Evolutionary conservation across 2,113 vertebrate species (phyloP).

Genomic region (Spea bombifrons): DNA sequence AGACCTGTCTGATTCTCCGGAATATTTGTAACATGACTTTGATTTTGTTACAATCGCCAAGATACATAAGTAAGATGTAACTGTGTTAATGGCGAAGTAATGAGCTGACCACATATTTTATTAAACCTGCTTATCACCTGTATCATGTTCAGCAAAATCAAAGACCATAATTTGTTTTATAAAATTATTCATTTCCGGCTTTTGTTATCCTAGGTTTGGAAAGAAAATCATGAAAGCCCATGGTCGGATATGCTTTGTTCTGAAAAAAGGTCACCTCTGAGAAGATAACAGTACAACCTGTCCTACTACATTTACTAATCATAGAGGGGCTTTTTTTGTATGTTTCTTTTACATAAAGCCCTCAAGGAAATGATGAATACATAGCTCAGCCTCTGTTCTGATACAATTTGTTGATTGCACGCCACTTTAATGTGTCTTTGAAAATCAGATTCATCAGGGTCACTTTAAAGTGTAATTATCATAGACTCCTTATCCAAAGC

Average conservation of each 20-base stretch:
- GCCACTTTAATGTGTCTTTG: conserved; percentile 45
- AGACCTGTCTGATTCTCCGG: background rate
- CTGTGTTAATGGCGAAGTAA: background rate
- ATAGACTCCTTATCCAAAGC: conserved; percentile 35
- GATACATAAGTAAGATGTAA: background rate
- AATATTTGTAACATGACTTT: conserved; percentile 17
- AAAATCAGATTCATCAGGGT: conserved; percentile 41
- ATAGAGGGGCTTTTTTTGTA: conserved; percentile 23
- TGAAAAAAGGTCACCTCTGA: conserved; percentile 38
- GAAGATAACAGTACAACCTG: conserved; percentile 37
- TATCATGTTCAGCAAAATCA: conserved; percentile 30
- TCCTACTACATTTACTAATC: conserved; percentile 32
- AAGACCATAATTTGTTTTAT: conserved; percentile 25
- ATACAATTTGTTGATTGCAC: conserved; percentile 43
- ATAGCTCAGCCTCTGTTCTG: conserved; percentile 38
- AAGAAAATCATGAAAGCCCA: conserved; percentile 15
- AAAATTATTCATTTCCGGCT: conserved; percentile 37
- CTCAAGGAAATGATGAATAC: conserved; percentile 38
- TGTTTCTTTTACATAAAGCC: conserved; percentile 18
- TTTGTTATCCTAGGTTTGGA: conserved; percentile 29
- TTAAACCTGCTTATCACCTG: conserved; percentile 22
- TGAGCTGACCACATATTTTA: conserved; percentile 1
- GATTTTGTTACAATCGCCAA: conserved; percentile 7
- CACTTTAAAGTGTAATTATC: conserved; percentile 41
- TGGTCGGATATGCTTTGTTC: conserved; percentile 36